Conservation (phyloP, 2,797 vertebrate species). For the Silurus lanzhouensis region DNA sequence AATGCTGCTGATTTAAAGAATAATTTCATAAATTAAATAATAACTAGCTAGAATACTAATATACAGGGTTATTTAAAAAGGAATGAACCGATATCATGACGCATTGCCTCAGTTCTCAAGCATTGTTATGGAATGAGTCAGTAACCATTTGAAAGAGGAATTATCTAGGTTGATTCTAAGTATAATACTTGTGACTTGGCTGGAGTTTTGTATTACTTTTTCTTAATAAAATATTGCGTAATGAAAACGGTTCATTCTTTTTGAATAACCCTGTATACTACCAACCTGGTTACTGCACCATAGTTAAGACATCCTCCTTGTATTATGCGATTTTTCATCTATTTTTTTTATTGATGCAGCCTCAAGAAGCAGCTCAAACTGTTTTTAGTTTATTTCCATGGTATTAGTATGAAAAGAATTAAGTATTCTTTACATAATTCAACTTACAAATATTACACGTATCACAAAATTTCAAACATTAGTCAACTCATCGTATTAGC, state of each 20-base stretch:
- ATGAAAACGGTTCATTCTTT: no score
- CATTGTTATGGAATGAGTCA: no score
- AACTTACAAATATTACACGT: background rate
- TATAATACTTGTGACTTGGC: no score
- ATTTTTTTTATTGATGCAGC: background rate
- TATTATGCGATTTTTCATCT: background rate
- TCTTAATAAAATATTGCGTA: no score
- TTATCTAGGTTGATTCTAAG: no score
- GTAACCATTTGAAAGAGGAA: no score
- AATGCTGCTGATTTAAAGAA: background rate
- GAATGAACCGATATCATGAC: no score
- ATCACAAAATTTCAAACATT: background rate
- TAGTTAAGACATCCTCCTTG: background rate
- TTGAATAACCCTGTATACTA: background rate
- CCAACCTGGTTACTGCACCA: background rate
- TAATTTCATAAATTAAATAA: background rate
- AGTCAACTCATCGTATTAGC: background rate
- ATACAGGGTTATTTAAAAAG: background rate
- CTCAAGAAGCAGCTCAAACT: background rate
- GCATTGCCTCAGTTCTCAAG: no score
- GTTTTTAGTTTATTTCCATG: background rate
- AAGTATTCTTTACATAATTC: background rate
- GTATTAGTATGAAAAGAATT: background rate
- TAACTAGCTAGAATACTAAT: background rate
- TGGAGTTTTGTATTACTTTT: no score